Conservation (phyloP, 2,797 vertebrate species). For the Molothrus ater region DNA sequence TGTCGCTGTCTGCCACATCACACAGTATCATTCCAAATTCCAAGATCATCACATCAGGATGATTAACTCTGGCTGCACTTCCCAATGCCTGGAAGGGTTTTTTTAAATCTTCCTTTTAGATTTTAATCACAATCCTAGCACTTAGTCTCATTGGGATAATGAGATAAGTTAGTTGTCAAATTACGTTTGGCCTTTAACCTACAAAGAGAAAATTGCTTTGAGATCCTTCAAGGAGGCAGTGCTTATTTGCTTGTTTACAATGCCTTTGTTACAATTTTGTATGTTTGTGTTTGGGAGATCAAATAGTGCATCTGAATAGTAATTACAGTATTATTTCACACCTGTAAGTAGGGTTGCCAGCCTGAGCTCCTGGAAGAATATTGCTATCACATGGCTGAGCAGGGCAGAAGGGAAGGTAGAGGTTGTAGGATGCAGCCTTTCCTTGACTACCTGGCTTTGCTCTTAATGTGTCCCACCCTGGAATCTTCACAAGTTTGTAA, state of each 20-base stretch:
- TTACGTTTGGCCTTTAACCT: conserved; percentile 72
- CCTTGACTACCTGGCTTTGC: conserved; percentile 5
- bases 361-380: conserved; percentile 68
- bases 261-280: conserved; percentile 72
- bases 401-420: conserved; percentile 40
- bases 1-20: conserved; percentile 78
- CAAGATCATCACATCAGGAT: conserved; percentile 77
- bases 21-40: conserved; percentile 78
- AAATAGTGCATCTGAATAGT: conserved; percentile 74
- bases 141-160: conserved; percentile 76
- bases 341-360: conserved; percentile 77
- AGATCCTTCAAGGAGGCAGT: conserved; percentile 73
- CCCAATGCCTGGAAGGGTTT: conserved; percentile 73
- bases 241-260: conserved; percentile 81
- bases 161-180: conserved; percentile 76
- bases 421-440: conserved; percentile 28
- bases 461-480: conserved; percentile 56
- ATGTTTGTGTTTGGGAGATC: conserved; percentile 78
- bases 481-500: conserved; percentile 38
- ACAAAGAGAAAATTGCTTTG: conserved; percentile 64
- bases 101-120: conserved; percentile 72
- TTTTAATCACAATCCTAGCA: conserved; percentile 76
- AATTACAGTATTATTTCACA: conserved; percentile 89
- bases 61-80: conserved; percentile 85
- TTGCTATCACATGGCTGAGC: conserved; percentile 43